phyloP scores from a whole-genome alignment of 2,888 invertebrate species.

The Clepsis dumicolana region DNA sequence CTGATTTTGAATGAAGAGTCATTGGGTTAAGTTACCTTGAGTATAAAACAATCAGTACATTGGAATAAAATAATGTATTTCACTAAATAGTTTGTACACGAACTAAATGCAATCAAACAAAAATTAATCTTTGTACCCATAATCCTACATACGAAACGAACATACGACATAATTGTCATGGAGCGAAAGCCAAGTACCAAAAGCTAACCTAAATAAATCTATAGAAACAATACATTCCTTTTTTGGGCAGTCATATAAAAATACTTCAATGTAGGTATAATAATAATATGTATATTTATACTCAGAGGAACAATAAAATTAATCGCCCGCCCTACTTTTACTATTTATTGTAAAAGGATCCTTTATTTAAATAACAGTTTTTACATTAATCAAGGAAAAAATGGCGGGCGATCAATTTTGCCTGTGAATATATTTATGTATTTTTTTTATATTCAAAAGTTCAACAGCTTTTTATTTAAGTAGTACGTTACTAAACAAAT shows the following conservation, averaged over 20 bases:
- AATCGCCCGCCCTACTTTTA: too few relatives aligned
- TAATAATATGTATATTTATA: too few relatives aligned
- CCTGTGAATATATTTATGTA: too few relatives aligned
- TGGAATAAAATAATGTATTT: slow-evolving; percentile 34
- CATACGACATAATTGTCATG: slow-evolving; percentile 25
- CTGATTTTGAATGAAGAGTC: too few relatives aligned
- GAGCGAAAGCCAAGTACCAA: slow-evolving; percentile 9
- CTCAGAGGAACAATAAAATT: too few relatives aligned
- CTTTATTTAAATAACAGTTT: too few relatives aligned
- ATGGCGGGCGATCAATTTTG: too few relatives aligned
- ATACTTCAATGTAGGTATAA: neutral
- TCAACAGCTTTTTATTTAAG: too few relatives aligned
- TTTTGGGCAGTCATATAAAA: neutral
- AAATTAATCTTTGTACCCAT: slow-evolving; percentile 41
- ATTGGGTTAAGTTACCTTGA: neutral
- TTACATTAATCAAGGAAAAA: too few relatives aligned
- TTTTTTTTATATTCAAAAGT: too few relatives aligned
- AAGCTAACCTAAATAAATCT: neutral
- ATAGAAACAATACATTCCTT: neutral
- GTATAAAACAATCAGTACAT: slow-evolving; percentile 6
- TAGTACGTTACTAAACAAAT: too few relatives aligned
- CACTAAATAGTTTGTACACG: slow-evolving; percentile 34
- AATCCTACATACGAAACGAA: neutral
- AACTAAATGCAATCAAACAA: slow-evolving; percentile 40
- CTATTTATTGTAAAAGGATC: too few relatives aligned